Base-by-base conservation (phyloP, 2,888 invertebrate species). In the Salpingus planirostris region DNA sequence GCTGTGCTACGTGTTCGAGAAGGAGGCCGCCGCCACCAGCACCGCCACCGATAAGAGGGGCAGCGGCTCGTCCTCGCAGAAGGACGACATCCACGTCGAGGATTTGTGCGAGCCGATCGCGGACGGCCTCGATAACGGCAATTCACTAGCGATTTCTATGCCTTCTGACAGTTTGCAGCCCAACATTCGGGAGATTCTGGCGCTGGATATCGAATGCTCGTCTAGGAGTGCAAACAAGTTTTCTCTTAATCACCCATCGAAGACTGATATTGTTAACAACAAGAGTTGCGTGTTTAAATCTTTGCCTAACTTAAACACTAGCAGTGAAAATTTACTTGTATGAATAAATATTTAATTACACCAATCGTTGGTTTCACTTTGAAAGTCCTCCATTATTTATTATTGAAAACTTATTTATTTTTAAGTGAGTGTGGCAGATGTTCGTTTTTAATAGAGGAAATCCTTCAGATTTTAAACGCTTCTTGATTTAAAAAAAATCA, bases 241-340 rank as follows among this genome's bases (percentile, higher is more conserved):
- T 36, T 50, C 50, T 36, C 43, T 57, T 40, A 29, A 35, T 33
- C 54, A 55, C 29, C 44, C 50, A 27, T 43, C 50, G 31, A 61
- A 59, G 56, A 52, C 58, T 54, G 56, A 55, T 30, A 52, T 52
- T 42, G 49, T 50, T 32, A 51, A 48, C 33, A 53, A 52, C 42
- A 50, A 44, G 37, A 60, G 60, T 50, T 55, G 56, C 50, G 68
- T 71, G 47, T 73, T 73, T 52, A 73, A 74, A 59, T 74, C 73
- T 51, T 71, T 81, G 68, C 80, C 80, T 64, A 80, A 80, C 69
- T 69, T 80, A 66, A 78, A 75, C 64, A 76, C 78, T 52, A 75
- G 74, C 60, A 74, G 73, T 60, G 77, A 77, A 62, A 73, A 70
- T 56, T 68, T 76, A 54, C 68, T 77, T 49, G 70, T 69, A 55